Base-by-base conservation (phyloP, 2,113 vertebrate species). In the Pica pica region DNA sequence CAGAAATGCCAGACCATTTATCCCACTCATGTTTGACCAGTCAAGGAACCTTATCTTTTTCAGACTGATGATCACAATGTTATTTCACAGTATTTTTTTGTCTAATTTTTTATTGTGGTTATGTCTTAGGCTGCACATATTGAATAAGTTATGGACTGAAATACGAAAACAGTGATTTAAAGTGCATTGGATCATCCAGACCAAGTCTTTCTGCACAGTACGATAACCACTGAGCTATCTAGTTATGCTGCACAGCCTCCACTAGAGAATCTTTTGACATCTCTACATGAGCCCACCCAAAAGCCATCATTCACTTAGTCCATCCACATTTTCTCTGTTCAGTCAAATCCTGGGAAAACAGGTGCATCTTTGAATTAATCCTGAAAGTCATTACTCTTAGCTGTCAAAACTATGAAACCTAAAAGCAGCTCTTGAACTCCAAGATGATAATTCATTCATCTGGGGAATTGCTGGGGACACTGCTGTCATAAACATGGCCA, bases 311-410 rank as follows among this genome's bases (percentile, higher is more conserved):
- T 96, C 64, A 67, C 16, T 86, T 78, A 47, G 17, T 35, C 20
- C 13, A 8, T 76, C 35, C 35, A 55, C 27, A 47, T n/a, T 79
- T 84, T 33, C 20, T 68, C 56, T 52, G 5, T 19, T 77, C 33
- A 53, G 12, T 49, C 39, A 92, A 90, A 93, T 46, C 70, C 79
- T 94, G 85, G 71, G 83, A 92, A 96, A 89, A 31, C 88, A 96
- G 88, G 79, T 94, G 85, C 52, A 75, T 68, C 56, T 87, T 81
- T 59, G 47, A 81, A 27, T 83, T 91, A 78, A 78, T 70, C 44
- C 61, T 49, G 30, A 93, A 89, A 88, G 83, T 56, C 52, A 92
- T 88, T 47, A 83, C 83, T 88, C 64, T 87, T 84, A 67, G 64
- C 49, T 81, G 52, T 64, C 87, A 93, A 88, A 89, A 55, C 6